Evolutionary conservation across 2,113 vertebrate genomes (phyloP).

Genomic region (Protomyctophum bolini): DNA sequence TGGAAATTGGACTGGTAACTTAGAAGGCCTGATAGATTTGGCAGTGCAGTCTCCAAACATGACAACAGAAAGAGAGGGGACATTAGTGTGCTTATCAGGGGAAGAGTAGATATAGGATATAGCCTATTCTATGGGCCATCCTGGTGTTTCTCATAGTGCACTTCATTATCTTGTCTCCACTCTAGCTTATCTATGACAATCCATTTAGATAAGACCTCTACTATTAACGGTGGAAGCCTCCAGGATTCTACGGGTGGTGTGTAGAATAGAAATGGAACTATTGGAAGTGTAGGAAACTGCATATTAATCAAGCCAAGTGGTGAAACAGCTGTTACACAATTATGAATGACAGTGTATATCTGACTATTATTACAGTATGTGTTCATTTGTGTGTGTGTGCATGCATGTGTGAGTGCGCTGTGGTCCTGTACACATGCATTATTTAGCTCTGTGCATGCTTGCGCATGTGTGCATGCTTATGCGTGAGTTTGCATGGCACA

Average conservation of each 20-base stretch:
- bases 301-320: background rate
- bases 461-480: constrained; percentile 1
- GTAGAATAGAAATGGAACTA: background rate
- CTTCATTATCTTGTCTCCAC: constrained; percentile 50
- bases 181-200: constrained; percentile 31
- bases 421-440: constrained; percentile 5
- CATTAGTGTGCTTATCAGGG: constrained; percentile 32
- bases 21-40: background rate
- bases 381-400: constrained; percentile 14
- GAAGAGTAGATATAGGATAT: constrained; percentile 9
- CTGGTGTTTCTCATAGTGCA: constrained; percentile 50
- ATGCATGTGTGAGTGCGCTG: constrained; percentile 8
- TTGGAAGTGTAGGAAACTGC: background rate
- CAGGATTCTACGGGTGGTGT: background rate
- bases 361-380: background rate
- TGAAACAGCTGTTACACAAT: too few relatives aligned
- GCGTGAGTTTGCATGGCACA: background rate
- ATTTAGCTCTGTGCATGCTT: background rate
- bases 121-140: background rate
- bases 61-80: constrained; percentile 28
- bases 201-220: constrained; percentile 25
- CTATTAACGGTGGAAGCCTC: constrained; percentile 20
- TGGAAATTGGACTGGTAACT: too few relatives aligned
- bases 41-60: constrained; percentile 8
- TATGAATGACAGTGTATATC: background rate